These are phyloP conservation scores for Sorex fumeus DNA, from an alignment of 2,113 vertebrate genomes.

Conservation along the genomic window DNA sequence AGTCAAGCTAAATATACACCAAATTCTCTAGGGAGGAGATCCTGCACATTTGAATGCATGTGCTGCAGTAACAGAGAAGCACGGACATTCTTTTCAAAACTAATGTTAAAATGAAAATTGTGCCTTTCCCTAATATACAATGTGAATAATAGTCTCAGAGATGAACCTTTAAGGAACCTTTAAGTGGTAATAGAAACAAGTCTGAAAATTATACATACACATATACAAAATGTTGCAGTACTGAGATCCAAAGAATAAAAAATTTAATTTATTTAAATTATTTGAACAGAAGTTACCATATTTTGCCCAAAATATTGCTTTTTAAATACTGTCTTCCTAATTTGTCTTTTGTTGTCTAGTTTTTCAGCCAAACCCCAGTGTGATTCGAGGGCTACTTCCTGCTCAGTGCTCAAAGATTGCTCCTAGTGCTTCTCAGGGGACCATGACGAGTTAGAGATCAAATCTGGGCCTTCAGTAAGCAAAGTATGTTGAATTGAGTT, in stretches of 20 bases:
- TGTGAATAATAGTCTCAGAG: background rate
- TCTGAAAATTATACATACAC: background rate
- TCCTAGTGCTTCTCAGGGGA: too few relatives aligned
- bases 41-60: background rate
- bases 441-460: too few relatives aligned
- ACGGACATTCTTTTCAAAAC: background rate
- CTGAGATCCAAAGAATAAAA: conserved; percentile 20
- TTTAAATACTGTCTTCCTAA: background rate
- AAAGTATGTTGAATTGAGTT: too few relatives aligned
- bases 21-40: background rate
- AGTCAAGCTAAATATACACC: background rate
- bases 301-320: background rate
- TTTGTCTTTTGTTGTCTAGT: too few relatives aligned
- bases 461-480: too few relatives aligned
- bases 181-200: background rate
- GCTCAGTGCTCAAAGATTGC: too few relatives aligned
- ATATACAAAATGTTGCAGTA: background rate
- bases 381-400: too few relatives aligned
- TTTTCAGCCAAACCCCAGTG: too few relatives aligned
- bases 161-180: background rate
- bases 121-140: conserved; percentile 16
- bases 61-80: background rate
- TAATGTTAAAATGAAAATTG: background rate
- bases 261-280: conserved; percentile 2
- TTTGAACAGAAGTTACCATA: background rate